Conservation (phyloP, 2,888 invertebrate genomes). For the Linnaemya tessellans region DNA sequence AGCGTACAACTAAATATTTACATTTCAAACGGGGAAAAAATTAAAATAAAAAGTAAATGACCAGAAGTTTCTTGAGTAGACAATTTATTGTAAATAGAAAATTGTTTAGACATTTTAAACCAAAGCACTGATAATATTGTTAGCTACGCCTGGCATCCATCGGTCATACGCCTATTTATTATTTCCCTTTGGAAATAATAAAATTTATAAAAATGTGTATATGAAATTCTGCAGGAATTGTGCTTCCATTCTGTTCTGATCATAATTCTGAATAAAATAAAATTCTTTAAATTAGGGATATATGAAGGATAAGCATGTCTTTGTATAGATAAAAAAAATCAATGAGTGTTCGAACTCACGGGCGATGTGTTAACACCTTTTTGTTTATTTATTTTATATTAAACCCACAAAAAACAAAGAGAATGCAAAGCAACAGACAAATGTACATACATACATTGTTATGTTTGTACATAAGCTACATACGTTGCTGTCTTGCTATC, state of each 20-base stretch:
- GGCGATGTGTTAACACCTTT: too few species aligned
- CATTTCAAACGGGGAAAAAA: neutral
- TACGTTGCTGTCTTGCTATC: too few species aligned
- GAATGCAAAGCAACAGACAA: too few species aligned
- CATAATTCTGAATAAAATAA: too few species aligned
- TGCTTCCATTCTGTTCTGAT: neutral
- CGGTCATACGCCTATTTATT: neutral
- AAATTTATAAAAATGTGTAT: neutral
- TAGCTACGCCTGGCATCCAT: neutral
- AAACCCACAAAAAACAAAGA: too few species aligned
- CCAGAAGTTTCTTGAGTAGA: constrained; percentile 32
- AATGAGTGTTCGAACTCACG: too few species aligned
- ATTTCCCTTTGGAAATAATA: neutral
- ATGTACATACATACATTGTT: too few species aligned
- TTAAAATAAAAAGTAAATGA: constrained; percentile 43
- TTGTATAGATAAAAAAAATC: too few species aligned
- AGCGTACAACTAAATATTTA: constrained; percentile 10
- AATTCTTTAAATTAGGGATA: too few species aligned
- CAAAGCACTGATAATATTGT: neutral
- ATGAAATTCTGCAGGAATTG: neutral
- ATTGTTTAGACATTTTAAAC: neutral
- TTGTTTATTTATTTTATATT: too few species aligned
- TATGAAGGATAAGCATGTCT: too few species aligned
- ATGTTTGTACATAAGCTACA: too few species aligned
- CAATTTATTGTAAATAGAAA: constrained; percentile 1